Evolutionary conservation across 2,113 vertebrate genomes (phyloP).

Genomic region (Phainopepla nitens): DNA sequence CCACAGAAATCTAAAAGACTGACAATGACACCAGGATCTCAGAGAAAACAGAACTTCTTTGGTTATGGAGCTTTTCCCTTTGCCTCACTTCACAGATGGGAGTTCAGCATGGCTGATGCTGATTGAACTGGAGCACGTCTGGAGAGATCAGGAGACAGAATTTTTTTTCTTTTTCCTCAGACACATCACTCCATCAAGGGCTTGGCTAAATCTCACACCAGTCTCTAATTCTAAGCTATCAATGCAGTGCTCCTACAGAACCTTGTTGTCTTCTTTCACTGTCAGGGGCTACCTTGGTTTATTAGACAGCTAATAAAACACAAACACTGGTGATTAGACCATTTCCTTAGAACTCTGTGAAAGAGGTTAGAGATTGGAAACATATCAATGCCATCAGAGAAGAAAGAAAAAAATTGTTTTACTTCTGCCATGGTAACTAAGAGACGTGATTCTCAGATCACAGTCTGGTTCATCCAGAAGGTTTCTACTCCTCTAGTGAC

Average conservation of each 20-base stretch:
- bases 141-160: neutral
- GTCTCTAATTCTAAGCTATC: neutral
- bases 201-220: neutral
- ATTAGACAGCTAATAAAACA: neutral
- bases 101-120: neutral
- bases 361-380: neutral
- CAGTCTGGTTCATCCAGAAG: slow-evolving; percentile 5
- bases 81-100: neutral
- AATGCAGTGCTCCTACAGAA: neutral
- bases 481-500: neutral
- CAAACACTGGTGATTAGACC: neutral
- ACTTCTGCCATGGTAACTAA: neutral
- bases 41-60: neutral
- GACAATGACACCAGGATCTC: neutral
- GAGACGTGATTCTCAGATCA: neutral
- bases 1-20: neutral
- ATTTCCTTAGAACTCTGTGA: neutral
- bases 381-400: neutral
- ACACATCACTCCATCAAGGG: neutral
- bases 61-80: neutral
- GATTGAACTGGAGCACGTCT: neutral
- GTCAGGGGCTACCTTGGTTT: neutral
- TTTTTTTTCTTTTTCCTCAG: neutral
- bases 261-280: neutral
- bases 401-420: neutral